Evolutionary conservation across 2,888 invertebrate species (phyloP), one percentile per base, ranked within the genome.

Genomic region (Drosophila diplacantha): DNA sequence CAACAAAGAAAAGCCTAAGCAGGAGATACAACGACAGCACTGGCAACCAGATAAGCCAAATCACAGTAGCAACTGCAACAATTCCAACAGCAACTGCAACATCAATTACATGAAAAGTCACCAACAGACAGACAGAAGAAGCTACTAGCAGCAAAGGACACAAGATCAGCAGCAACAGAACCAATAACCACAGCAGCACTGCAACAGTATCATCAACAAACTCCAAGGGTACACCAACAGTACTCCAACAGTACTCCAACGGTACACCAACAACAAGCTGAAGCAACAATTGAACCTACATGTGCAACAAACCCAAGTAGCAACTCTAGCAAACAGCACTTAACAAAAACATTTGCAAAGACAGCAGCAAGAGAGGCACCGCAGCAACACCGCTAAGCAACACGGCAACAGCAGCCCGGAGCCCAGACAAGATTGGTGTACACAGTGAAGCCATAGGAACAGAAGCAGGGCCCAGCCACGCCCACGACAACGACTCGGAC

Each of bases 401-500:
- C 37, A 14, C 20, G 35, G 31, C 41, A 35, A 41, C 26, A 24
- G 24, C 24, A 24, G 7, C 62, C 22, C 41, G 41, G 9, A 41
- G 22, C 22, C 14, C 2, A 41, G 22, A 24, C 24, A 22, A n/a
- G 9, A 41, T 41, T 41, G 24, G 5, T n/a, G 9, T n/a, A 41
- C 4, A 51, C 24, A 18, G 44, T 34, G 34, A 47, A 43, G 50
- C 32, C 32, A 37, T 24, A 31, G 32, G 2, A 12, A 31, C 31
- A 31, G 31, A 4, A 7, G 5, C 9, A 29, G 26, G 26, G 9
- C 26, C 9, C 3, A 26, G 26, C 26, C 26, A 67, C 57, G 38
- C 31, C 49, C 50, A 46, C 67, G 32, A 46, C 18, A 24, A 43
- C 47, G 24, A 32, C 26, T 26, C 11, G 11, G 2, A 35, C 9